Conservation (phyloP, 2,888 invertebrate genomes). For the Phengaris alcon region DNA sequence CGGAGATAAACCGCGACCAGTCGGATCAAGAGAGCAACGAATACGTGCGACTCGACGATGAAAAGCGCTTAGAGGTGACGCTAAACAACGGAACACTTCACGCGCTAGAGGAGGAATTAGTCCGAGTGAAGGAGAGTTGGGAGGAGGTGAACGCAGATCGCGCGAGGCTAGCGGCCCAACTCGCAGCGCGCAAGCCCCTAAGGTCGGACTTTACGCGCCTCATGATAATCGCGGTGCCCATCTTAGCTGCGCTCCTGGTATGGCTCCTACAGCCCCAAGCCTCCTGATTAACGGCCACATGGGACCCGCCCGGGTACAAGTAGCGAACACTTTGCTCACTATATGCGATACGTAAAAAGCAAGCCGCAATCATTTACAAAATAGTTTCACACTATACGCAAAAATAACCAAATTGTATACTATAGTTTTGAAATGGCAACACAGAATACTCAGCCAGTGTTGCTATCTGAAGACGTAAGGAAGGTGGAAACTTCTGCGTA, state of each 20-base stretch:
- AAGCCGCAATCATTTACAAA: no score
- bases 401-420: slow-evolving; percentile 6
- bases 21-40: slow-evolving; percentile 41
- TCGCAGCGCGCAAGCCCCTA: slow-evolving; percentile 77
- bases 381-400: no score
- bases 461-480: no score
- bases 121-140: slow-evolving; percentile 85
- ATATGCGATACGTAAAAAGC: background rate
- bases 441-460: no score
- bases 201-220: slow-evolving; percentile 77
- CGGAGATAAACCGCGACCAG: slow-evolving; percentile 54
- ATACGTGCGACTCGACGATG: slow-evolving; percentile 58
- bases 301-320: slow-evolving; percentile 74
- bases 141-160: slow-evolving; percentile 82
- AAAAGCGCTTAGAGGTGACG: slow-evolving; percentile 50
- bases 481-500: background rate
- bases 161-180: slow-evolving; percentile 79
- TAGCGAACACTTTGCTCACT: slow-evolving; percentile 51
- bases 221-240: slow-evolving; percentile 79
- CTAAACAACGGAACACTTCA: slow-evolving; percentile 77
- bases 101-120: slow-evolving; percentile 85
- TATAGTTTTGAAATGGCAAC: background rate
- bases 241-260: slow-evolving; percentile 79
- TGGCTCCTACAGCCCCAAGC: slow-evolving; percentile 79
- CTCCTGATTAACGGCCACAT: slow-evolving; percentile 82